Conservation (phyloP, 2,113 vertebrate species). For the Lampris incognitus region DNA sequence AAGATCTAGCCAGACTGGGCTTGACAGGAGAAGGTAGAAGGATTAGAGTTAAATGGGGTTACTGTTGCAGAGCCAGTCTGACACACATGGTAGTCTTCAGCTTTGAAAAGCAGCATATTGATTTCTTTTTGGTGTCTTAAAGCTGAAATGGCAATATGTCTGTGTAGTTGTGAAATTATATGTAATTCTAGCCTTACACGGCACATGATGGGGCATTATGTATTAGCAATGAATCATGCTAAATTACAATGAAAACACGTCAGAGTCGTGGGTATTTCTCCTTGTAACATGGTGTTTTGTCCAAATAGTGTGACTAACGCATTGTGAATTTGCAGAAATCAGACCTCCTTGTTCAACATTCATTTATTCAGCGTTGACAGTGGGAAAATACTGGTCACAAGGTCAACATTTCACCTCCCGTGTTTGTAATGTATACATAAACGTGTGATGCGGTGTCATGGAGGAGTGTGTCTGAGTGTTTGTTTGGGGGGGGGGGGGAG, state of each 20-base stretch:
- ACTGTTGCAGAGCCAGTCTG: background rate
- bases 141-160: no score
- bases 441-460: slow-evolving; percentile 15
- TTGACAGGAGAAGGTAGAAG: background rate
- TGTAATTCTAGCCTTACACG: no score
- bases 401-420: slow-evolving; percentile 83
- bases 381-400: slow-evolving; percentile 78
- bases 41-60: background rate
- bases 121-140: no score
- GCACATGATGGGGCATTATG: no score
- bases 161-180: no score
- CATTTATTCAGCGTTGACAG: slow-evolving; percentile 49
- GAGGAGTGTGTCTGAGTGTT: slow-evolving; percentile 31
- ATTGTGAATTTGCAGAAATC: background rate
- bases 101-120: no score
- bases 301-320: background rate
- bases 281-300: background rate
- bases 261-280: background rate
- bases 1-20: slow-evolving; percentile 23
- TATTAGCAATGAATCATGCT: no score
- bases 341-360: background rate
- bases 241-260: background rate
- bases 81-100: background rate
- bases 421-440: background rate
- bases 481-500: slow-evolving; percentile 29